Base-by-base conservation (phyloP, 2,888 invertebrate species). In the Physocephala rufipes region DNA sequence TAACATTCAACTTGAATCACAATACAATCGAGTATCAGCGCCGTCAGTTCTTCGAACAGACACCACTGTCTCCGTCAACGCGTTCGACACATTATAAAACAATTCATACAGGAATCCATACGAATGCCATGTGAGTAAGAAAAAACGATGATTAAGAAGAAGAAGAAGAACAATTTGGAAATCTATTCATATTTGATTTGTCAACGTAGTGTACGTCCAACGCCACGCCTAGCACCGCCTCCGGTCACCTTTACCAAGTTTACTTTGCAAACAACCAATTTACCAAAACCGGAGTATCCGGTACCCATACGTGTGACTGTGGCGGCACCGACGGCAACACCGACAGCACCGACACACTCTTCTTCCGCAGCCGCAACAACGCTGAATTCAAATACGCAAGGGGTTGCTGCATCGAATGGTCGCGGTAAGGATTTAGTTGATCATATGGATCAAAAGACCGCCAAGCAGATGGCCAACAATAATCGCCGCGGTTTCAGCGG, bases 211-310 rank as follows among this genome's bases (percentile, higher is more conserved):
- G 86, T 75, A 71, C 86, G 79, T 74, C 36, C 36, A 4, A 36
- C 9, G 36, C 84, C 79, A 81, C 89, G 81, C 75, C 83, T 84
- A 72, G 80, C 79, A 2, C 36, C 65, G 5, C 78, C 81, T 61
- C 69, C 72, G 21, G 78, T 73, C 59, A 88, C 87, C 72, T 82
- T 80, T 66, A 82, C 85, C 67, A 92, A 91, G 84, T 91, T 89
- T 76, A 91, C 91, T 3, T 82, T 91, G 67, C 91, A 91, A 77
- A 90, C 92, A 43, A 91, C 91, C 71, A 92, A 93, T 80, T 86
- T 94, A 76, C 94, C 94, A 0, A 87, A 90, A 73, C 93, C 93
- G 0, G 93, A 94, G 85, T 91, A 90, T 79, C 89, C 91, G 24
- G 87, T 89, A 53, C 84, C 86, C 75, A 85, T 86, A 43, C 85